Base-by-base conservation (phyloP, 2,113 vertebrate genomes). In the Bubo bubo region DNA sequence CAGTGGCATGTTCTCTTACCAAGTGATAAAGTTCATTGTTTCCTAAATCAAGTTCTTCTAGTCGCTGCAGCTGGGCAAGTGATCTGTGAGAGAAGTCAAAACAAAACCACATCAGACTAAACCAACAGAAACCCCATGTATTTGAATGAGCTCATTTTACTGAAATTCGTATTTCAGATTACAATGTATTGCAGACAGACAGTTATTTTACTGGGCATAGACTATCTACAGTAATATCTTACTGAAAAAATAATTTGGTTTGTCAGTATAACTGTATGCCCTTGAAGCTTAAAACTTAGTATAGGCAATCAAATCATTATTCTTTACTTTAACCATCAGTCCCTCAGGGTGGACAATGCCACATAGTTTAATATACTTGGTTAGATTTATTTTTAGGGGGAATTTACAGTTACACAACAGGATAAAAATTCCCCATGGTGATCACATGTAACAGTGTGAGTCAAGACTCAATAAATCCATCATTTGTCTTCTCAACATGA, bases 1-100 rank as follows among this genome's bases (percentile, higher is more conserved):
- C 81, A 83, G 43, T 70, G 47, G 43, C 27, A 72, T 37, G 53
- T 43, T 93, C 34, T 88, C 99, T 99, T 98, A 99, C 99, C 99
- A 99, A 98, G 95, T 97, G 98, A 97, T 98, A 99, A 45, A 99
- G 98, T 96, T 99, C 99, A 98, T 99, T 99, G 98, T 99, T 99
- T 97, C 99, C 99, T 96, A 99, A 98, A 97, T 99, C 99, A 75
- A 99, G 99, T 97, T 99, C 99, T 98, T 99, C 99, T 94, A 99
- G 98, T 98, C 98, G 98, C 82, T 98, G 98, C 41, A 99, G 99
- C 81, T 99, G 98, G 75, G 99, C 98, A 90, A 99, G 98, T 82
- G 99, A 99, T 97, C 99, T 99, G 88, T 80, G 73, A 95, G 79
- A 89, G 97, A 81, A 95, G 45, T 82, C 75, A 84, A 79, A 96